Evolutionary conservation across 30 jellyfish, hydroid and myxozoan genomes (phyloP).

Genomic region (Rhopilema esculentum): DNA sequence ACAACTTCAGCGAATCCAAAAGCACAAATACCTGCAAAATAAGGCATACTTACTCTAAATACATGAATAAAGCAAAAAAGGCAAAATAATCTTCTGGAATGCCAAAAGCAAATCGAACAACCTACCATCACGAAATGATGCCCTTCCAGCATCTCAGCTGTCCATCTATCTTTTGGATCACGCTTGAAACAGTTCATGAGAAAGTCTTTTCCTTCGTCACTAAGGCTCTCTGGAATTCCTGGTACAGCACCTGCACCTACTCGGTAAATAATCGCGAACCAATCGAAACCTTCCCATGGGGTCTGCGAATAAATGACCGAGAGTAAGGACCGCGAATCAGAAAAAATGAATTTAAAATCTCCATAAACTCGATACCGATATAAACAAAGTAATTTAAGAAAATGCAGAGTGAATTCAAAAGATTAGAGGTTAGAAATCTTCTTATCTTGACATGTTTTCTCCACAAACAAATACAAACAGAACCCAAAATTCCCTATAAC

Average conservation of each 20-base stretch:
- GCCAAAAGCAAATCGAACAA: no score
- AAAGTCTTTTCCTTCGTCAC: constrained; percentile 95
- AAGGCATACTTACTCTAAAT: no score
- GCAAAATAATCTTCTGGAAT: background rate
- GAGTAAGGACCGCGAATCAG: no score
- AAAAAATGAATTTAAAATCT: background rate
- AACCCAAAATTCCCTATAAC: no score
- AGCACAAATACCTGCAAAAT: no score
- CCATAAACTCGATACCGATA: background rate
- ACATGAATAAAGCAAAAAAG: background rate
- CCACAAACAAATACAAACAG: no score
- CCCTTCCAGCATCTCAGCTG: constrained; percentile 89
- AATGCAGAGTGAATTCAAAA: no score
- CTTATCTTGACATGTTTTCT: no score
- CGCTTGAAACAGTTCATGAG: constrained; percentile 67
- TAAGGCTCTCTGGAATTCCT: constrained; percentile 79
- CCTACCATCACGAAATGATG: constrained; percentile 88
- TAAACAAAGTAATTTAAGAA: no score
- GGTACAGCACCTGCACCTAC: constrained; percentile 93
- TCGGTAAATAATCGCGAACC: constrained; percentile 75
- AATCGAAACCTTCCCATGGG: constrained; percentile 92
- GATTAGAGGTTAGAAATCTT: no score
- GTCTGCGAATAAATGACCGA: constrained; percentile 47
- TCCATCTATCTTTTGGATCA: constrained; percentile 80
- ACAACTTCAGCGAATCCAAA: no score